Evolutionary conservation across 2,888 invertebrate species (phyloP).

Genomic region (Eumacrocentrus americanus): DNA sequence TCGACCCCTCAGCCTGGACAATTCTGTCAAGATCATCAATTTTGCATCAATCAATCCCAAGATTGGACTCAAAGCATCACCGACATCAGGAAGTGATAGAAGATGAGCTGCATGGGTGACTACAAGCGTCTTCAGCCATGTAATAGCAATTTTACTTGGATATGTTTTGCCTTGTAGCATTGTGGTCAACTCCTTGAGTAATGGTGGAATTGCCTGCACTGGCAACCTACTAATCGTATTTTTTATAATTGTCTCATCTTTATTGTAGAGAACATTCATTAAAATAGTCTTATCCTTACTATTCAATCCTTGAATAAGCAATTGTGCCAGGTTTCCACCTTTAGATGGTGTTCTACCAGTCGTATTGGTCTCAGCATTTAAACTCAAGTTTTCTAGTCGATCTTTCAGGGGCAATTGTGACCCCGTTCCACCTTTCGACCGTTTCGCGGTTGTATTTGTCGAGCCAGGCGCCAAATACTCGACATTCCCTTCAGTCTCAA

Average conservation of each 20-base stretch:
- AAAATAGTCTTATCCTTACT: constrained; percentile 81
- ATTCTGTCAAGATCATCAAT: constrained; percentile 63
- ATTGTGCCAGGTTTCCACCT: constrained; percentile 75
- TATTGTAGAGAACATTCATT: constrained; percentile 72
- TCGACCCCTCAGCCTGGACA: constrained; percentile 68
- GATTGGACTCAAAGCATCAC: constrained; percentile 65
- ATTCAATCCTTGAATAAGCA: constrained; percentile 83
- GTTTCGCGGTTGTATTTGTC: constrained; percentile 44
- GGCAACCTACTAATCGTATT: constrained; percentile 80
- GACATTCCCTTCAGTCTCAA: constrained; percentile 61
- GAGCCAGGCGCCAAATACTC: constrained; percentile 62
- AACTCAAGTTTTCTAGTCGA: constrained; percentile 78
- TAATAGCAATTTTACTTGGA: constrained; percentile 66
- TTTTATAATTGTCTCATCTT: constrained; percentile 71
- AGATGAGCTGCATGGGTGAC: constrained; percentile 68
- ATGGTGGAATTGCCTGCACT: constrained; percentile 73
- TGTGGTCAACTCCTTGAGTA: constrained; percentile 75
- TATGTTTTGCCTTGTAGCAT: constrained; percentile 73
- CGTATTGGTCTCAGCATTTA: constrained; percentile 64
- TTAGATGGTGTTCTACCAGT: constrained; percentile 63
- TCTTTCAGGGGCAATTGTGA: constrained; percentile 82
- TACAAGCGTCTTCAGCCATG: constrained; percentile 69
- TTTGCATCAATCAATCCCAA: constrained; percentile 67
- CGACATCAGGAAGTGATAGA: constrained; percentile 68
- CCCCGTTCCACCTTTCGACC: constrained; percentile 54